A percentile compares a stretch with the other conserved stretches of the same genome.
Evolutionary conservation across 2,797 vertebrate species (phyloP).

Genomic region (Meriones psammophilus): DNA sequence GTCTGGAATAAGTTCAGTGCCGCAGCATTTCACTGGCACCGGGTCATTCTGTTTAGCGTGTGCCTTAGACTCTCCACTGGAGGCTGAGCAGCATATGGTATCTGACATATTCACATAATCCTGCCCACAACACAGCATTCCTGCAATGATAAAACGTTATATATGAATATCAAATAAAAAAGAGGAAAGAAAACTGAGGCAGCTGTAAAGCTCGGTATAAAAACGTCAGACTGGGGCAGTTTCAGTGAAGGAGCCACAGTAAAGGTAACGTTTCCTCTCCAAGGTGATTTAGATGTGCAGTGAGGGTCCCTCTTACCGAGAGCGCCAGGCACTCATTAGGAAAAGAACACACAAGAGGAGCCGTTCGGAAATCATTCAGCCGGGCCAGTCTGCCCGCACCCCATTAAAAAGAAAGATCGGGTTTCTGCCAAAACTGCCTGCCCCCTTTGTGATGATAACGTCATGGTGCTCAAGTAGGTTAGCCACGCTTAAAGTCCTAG

Average conservation of each 20-base stretch:
- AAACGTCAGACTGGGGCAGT: slow-evolving; percentile 69
- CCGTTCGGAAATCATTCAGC: not conserved
- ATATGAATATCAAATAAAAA: slow-evolving; percentile 79
- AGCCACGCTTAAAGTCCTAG: not conserved
- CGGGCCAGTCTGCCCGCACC: not conserved
- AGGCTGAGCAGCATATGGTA: slow-evolving; percentile 93
- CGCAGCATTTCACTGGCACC: slow-evolving; percentile 93
- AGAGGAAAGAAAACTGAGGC: slow-evolving; percentile 70
- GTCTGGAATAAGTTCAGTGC: slow-evolving; percentile 93
- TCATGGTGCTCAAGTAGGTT: not conserved
- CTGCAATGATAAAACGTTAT: slow-evolving; percentile 88
- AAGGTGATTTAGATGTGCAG: slow-evolving; percentile 67
- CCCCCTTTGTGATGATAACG: slow-evolving; percentile 7
- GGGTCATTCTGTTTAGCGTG: slow-evolving; percentile 92
- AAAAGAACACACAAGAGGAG: slow-evolving; percentile 69
- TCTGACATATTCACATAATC: slow-evolving; percentile 94
- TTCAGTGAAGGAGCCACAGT: slow-evolving; percentile 65
- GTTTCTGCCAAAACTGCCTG: slow-evolving; percentile 68
- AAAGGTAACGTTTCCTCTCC: slow-evolving; percentile 71
- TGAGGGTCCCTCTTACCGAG: slow-evolving; percentile 76
- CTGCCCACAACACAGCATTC: slow-evolving; percentile 94
- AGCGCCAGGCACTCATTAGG: slow-evolving; percentile 63
- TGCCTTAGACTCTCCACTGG: slow-evolving; percentile 90
- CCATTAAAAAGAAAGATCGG: not conserved
- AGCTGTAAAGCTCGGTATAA: slow-evolving; percentile 77